Conservation (phyloP, 2,888 invertebrate species). For the Encarsia formosa region DNA sequence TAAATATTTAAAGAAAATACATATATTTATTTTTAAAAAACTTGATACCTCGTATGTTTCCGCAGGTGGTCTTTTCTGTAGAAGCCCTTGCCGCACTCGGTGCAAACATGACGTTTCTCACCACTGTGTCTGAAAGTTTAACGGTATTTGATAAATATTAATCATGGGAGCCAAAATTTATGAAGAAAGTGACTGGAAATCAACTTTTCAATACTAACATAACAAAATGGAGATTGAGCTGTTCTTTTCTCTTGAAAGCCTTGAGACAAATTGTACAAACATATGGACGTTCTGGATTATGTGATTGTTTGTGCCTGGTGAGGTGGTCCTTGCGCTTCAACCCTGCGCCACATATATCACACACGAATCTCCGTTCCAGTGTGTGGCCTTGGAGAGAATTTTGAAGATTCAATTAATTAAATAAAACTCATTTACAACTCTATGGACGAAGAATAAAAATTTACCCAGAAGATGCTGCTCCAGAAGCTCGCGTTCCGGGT, state of each 20-base stretch:
- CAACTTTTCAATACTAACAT: slow-evolving; percentile 54
- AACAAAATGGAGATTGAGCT: slow-evolving; percentile 81
- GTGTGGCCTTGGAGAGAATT: too few relatives aligned
- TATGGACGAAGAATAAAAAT: too few relatives aligned
- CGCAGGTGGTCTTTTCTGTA: slow-evolving; percentile 84
- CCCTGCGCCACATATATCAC: slow-evolving; percentile 85
- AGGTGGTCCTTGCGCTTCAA: slow-evolving; percentile 82
- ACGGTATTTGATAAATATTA: slow-evolving; percentile 80
- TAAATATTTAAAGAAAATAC: too few relatives aligned
- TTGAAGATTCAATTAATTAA: too few relatives aligned
- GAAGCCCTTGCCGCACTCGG: slow-evolving; percentile 85
- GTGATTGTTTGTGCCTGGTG: slow-evolving; percentile 81
- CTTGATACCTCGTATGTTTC: slow-evolving; percentile 71
- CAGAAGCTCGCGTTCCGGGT: slow-evolving; percentile 76
- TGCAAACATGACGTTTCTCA: slow-evolving; percentile 81
- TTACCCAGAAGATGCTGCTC: slow-evolving; percentile 84
- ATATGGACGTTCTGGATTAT: slow-evolving; percentile 84
- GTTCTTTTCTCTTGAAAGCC: slow-evolving; percentile 85
- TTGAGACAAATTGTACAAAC: slow-evolving; percentile 84
- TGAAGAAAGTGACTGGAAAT: neutral
- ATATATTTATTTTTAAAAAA: too few relatives aligned
- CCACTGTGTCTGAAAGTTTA: slow-evolving; percentile 89
- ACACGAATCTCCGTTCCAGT: slow-evolving; percentile 78
- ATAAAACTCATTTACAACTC: too few relatives aligned
- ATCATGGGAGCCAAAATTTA: slow-evolving; percentile 60